Percentiles rank a stretch among this genome's conserved stretches.
phyloP scores from a whole-genome alignment of 2,888 invertebrate genomes.

The Panzeria rudis region DNA sequence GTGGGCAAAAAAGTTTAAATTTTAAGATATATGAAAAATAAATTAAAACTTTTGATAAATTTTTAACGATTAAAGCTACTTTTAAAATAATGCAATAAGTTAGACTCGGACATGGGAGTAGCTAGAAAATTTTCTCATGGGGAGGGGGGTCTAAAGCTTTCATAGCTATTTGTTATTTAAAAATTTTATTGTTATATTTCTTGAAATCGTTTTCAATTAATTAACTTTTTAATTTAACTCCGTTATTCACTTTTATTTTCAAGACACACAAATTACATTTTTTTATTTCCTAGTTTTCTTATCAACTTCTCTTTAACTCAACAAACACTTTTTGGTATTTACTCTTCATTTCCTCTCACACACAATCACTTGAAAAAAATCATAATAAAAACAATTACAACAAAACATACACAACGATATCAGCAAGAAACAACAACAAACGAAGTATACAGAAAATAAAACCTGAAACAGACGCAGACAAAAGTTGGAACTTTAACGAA shows the following conservation, averaged over 20 bases:
- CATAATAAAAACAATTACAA: neutral
- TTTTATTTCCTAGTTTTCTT: conserved; percentile 11
- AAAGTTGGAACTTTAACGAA: neutral
- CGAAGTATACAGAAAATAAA: neutral
- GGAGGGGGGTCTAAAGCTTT: no score
- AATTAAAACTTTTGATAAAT: no score
- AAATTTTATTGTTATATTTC: no score
- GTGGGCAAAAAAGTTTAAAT: no score
- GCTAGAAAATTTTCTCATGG: no score
- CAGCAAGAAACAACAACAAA: neutral
- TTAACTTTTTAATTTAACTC: no score
- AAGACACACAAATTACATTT: neutral
- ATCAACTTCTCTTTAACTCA: neutral
- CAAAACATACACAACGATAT: neutral
- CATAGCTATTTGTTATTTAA: no score
- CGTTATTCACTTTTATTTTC: neutral
- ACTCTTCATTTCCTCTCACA: conserved; percentile 30
- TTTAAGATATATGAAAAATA: no score
- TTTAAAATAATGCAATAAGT: no score
- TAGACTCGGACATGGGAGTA: no score
- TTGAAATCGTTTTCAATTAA: no score
- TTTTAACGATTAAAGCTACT: no score
- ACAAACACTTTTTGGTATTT: neutral
- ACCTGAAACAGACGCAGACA: neutral
- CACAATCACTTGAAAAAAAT: neutral